A percentile compares a stretch with the other conserved stretches of the same genome.
Evolutionary conservation across 2,888 invertebrate species (phyloP).

Genomic region (Synanthedon vespiformis): DNA sequence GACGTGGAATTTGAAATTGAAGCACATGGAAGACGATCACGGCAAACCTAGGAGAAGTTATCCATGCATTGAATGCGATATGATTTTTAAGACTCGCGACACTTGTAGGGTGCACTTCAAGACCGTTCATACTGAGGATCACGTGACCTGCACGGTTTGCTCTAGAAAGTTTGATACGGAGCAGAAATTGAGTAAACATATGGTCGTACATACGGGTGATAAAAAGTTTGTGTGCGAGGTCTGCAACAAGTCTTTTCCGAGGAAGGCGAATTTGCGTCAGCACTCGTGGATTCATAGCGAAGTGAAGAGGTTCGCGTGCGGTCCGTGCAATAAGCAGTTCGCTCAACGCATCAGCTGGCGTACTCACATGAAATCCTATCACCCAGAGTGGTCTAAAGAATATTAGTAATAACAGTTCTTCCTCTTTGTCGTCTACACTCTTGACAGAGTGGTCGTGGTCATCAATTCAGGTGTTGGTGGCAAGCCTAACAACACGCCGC

Average conservation of each 20-base stretch:
- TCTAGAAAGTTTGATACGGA: constrained; percentile 49
- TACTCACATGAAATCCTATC: constrained; percentile 47
- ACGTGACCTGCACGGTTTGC: constrained; percentile 31
- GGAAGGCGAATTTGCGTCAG: constrained; percentile 38
- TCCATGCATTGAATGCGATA: constrained; percentile 38
- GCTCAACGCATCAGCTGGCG: constrained; percentile 38
- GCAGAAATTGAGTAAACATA: constrained; percentile 49
- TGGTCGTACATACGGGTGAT: constrained; percentile 54
- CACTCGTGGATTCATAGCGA: constrained; percentile 55
- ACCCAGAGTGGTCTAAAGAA: constrained; percentile 21
- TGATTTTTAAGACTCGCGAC: constrained; percentile 24
- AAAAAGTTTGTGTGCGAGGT: constrained; percentile 54
- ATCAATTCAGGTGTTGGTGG: too few species aligned
- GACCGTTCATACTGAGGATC: constrained; percentile 31
- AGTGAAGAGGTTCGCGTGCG: constrained; percentile 36
- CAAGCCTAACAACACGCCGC: too few species aligned
- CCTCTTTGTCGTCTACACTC: too few species aligned
- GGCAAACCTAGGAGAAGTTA: constrained; percentile 32
- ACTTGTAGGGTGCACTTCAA: constrained; percentile 33
- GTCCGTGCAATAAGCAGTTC: constrained; percentile 35
- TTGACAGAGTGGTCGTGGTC: too few species aligned
- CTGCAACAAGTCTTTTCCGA: constrained; percentile 47
- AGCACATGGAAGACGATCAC: constrained; percentile 33
- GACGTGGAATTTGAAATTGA: constrained; percentile 17
- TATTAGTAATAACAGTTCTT: too few species aligned